Evolutionary conservation across 2,113 vertebrate genomes (phyloP), one percentile per base, ranked within the genome.

Genomic region (Picathartes gymnocephalus): DNA sequence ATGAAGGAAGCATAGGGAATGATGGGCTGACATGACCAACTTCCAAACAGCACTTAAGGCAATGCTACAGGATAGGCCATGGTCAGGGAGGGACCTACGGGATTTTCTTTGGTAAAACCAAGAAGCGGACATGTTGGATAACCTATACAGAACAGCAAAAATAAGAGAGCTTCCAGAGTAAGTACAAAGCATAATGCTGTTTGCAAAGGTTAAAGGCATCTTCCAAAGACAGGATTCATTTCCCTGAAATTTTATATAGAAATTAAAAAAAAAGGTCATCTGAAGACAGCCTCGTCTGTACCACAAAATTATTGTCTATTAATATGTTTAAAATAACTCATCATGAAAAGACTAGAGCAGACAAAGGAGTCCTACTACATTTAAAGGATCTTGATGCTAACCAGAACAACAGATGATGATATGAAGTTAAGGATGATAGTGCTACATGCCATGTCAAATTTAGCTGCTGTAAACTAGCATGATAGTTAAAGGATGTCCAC

Each of bases 401-500:
- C 45, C 54, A 66, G 54, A 95, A 90, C 44, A 91, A 89, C 37
- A 88, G 54, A 95, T 15, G 81, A 91, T 85, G 42, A 93, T 40
- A 92, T 0, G 1, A 94, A 95, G 72, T 86, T 90, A 96, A 77
- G 60, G 78, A 92, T 60, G 76, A 92, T 74, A 94, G 20, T 56
- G 39, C 74, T 94, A 92, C 31, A 39, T 62, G 90, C 48, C 95
- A 88, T 1, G 1, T 96, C 93, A 95, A 91, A 94, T 95, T 90
- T 90, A 93, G 56, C 68, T 92, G 51, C 70, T 13, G 31, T 81
- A 93, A 95, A 51, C 58, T 62, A 94, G 91, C 40, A 31, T 20
- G 81, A 95, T 73, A 70, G 87, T 65, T 87, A 95, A 95, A 95
- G 71, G n/a, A 80, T 94, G 89, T 65, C 87, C 37, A 72, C 5